Base-by-base conservation (phyloP, 1,140 invertebrate species). In the Holotrichia oblita region DNA sequence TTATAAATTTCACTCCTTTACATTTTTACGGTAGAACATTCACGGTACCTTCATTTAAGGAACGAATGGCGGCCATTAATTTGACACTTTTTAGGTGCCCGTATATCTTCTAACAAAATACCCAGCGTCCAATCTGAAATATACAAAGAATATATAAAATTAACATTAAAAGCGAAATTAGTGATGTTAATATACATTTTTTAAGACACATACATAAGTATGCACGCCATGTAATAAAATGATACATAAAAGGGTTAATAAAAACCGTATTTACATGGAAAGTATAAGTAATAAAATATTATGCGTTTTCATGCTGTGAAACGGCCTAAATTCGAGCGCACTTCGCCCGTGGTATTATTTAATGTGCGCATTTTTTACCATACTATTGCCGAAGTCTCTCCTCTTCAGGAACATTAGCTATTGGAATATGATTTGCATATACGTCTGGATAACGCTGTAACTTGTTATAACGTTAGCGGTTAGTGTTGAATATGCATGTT, bases 151-250 rank as follows among this genome's bases (percentile, higher is more conserved):
- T 55, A 55, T 55, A 55, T 55, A 55, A 55, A 55, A 55, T 55
- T 55, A 55, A 55, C 48, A 55, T 55, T 55, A 55, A 55, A 55
- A 55, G 48, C 48, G 48, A 55, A 55, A 55, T 55, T 55, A 55
- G 48, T 55, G 48, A n/a, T 55, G 48, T 55, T 55, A 55, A 55
- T 55, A 55, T 55, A 55, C 48, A 55, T 55, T 34, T 34, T n/a
- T 55, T 55, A 55, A 55, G 48, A 55, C 48, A 55, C 48, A 55
- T 55, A 55, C 14, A 55, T 55, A 55, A 55, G 48, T 55, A 55
- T 55, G 48, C 48, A 55, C 48, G 48, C 48, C n/a, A 55, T 4
- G 48, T n/a, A 55, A 55, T 55, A 55, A 55, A 55, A 55, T 55
- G 17, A 17, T 55, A 55, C 48, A 55, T 55, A 55, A 55, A 55